These are phyloP conservation scores for Syritta pipiens DNA, from an alignment of 2,888 invertebrate genomes.

Conservation along the genomic window DNA sequence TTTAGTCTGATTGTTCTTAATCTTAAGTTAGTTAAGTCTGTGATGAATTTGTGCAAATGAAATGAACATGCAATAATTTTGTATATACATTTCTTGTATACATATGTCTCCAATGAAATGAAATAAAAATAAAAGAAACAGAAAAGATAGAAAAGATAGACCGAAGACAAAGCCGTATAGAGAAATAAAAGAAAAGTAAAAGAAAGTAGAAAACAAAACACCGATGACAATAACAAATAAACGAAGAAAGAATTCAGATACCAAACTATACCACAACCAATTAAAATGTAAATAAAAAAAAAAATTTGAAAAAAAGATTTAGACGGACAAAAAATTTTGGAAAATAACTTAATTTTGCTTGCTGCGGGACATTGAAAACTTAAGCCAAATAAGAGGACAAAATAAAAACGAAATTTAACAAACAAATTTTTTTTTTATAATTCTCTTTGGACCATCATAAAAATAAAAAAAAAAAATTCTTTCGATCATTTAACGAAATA, in stretches of 20 bases:
- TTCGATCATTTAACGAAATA: neutral
- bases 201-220: constrained; percentile 5
- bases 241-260: neutral
- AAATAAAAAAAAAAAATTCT: constrained; percentile 27
- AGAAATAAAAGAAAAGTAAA: neutral
- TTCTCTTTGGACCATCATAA: constrained; percentile 26
- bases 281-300: constrained; percentile 44
- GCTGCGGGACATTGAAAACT: constrained; percentile 51
- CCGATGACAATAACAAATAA: neutral
- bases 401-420: constrained; percentile 10
- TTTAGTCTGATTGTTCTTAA: no score
- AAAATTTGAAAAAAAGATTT: constrained; percentile 22
- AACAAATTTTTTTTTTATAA: constrained; percentile 1
- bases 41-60: no score
- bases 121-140: neutral
- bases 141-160: neutral
- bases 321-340: constrained; percentile 46
- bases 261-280: constrained; percentile 55
- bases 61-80: no score
- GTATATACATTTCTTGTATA: no score
- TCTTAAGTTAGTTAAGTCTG: no score
- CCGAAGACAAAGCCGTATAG: neutral
- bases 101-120: no score
- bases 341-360: constrained; percentile 55
- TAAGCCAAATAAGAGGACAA: constrained; percentile 51